Base-by-base conservation (phyloP, 2,888 invertebrate species). In the Blastobasis adustella region DNA sequence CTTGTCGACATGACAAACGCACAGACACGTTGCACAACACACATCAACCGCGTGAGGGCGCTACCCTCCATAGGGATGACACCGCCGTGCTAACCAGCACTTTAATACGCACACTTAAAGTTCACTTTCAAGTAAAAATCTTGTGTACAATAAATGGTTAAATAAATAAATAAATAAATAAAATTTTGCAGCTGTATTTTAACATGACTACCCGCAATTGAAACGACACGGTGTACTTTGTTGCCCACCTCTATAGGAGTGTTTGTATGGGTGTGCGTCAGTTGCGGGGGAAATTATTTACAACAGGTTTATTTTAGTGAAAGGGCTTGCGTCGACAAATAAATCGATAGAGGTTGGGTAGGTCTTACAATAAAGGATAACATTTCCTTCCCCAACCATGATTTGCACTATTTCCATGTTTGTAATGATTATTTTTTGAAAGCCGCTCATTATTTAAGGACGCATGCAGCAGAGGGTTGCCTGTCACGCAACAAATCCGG, bases 21-120 rank as follows among this genome's bases (percentile, higher is more conserved):
- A 60, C 67, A 61, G 63, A 61, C 67, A 42, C 45, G 66, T 73
- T 76, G 72, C 74, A 70, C 67, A 74, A 73, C 72, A 69, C 72
- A 69, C 56, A 54, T 23, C 2, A 23, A 23, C 23, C 23, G 23
- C 23, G 23, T 23, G 23, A 23, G 23, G 23, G 23, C 23, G 23
- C 23, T 23, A 23, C 23, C 23, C 23, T 23, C 23, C 23, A 23
- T 23, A 23, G 23, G 23, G 23, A 23, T 23, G 23, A 23, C 23
- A 23, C 81, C 75, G 63, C 62, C 46, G 49, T 51, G 53, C 49
- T 52, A 52, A 55, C 47, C 50, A 55, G 46, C 37, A 60, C 62
- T 58, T 56, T 65, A 58, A 48, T 23, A 23, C 23, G 23, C 23
- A 23, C 23, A 23, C 23, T 23, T 23, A 23, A 23, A 23, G 23